These are phyloP conservation scores for Xestia rhomboidea DNA, from an alignment of 2,888 invertebrate genomes.

Conservation along the genomic window DNA sequence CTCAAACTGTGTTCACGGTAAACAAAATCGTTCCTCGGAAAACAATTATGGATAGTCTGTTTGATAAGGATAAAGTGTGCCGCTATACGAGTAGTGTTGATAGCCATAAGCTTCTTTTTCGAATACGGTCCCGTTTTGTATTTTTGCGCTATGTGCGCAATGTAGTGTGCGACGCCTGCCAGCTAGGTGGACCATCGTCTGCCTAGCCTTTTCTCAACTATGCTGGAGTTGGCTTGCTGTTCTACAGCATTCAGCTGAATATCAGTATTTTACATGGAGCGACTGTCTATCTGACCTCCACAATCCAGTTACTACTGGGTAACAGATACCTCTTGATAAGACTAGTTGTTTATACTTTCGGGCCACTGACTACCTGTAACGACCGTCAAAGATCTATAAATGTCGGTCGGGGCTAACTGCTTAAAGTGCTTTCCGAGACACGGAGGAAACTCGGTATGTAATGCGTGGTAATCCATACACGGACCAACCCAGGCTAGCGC, in stretches of 20 bases:
- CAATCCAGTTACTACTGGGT: neutral
- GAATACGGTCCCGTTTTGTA: conserved; percentile 7
- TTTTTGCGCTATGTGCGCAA: neutral
- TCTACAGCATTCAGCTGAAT: neutral
- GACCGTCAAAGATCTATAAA: neutral
- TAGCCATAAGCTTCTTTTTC: conserved; percentile 39
- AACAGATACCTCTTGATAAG: neutral
- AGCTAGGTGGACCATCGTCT: neutral
- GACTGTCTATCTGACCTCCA: neutral
- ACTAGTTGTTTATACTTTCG: neutral
- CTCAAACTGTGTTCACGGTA: conserved; percentile 48
- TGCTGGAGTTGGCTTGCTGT: neutral
- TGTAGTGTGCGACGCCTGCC: neutral
- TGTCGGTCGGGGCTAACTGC: neutral
- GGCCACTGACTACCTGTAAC: neutral
- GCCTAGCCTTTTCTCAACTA: neutral
- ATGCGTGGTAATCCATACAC: neutral
- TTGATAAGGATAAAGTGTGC: conserved; percentile 37
- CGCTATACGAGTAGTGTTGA: conserved; percentile 19
- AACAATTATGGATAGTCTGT: conserved; percentile 47
- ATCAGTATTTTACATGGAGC: neutral
- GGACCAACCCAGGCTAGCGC: neutral
- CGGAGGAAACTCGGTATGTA: neutral
- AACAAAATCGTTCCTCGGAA: conserved; percentile 48
- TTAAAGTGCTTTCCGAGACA: neutral